phyloP scores from a whole-genome alignment of 2,888 invertebrate species.

The Drosophila peninsularis region DNA sequence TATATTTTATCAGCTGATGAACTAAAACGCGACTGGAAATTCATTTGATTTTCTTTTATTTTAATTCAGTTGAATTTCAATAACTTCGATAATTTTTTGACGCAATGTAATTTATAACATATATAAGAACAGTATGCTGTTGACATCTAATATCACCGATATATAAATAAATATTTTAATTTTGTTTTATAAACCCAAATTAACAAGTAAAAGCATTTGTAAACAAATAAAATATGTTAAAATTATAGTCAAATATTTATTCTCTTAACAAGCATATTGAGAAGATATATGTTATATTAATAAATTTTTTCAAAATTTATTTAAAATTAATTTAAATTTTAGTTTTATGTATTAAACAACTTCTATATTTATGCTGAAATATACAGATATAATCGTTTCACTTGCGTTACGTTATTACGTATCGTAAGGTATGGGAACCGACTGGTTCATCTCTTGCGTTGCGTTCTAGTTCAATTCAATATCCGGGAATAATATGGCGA shows the following conservation, averaged over 20 bases:
- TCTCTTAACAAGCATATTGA: neutral
- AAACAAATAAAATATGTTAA: neutral
- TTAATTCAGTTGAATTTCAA: neutral
- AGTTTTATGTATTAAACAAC: neutral
- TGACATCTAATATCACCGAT: neutral
- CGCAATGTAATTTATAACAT: neutral
- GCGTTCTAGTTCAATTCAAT: slow-evolving; percentile 44
- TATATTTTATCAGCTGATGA: neutral
- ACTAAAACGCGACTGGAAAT: neutral
- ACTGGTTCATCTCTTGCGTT: slow-evolving; percentile 37
- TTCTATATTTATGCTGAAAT: neutral
- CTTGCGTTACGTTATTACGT: slow-evolving; percentile 9
- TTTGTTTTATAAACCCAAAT: neutral
- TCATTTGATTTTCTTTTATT: neutral
- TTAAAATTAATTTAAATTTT: neutral
- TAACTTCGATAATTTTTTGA: neutral
- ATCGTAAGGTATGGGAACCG: slow-evolving; percentile 7
- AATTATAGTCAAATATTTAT: neutral
- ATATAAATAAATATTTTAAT: neutral
- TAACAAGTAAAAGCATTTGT: neutral
- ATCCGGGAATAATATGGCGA: slow-evolving; percentile 78
- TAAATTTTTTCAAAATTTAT: no score
- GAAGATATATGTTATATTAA: no score
- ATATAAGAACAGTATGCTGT: neutral
- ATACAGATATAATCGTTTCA: neutral